phyloP scores from a whole-genome alignment of 2,113 vertebrate species.

The Mesocricetus auratus region DNA sequence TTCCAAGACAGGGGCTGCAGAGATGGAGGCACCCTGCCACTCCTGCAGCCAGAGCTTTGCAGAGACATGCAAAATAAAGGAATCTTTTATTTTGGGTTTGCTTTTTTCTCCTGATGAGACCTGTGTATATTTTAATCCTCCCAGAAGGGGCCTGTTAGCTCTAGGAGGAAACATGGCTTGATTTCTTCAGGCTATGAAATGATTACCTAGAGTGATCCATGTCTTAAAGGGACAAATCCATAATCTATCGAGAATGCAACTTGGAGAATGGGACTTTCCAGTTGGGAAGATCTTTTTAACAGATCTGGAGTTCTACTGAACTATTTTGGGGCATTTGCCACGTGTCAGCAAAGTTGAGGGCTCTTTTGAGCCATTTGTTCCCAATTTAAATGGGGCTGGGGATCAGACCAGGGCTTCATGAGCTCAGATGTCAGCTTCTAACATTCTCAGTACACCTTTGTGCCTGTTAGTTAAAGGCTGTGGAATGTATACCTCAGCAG shows the following conservation, averaged over 20 bases:
- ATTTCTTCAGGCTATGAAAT: background rate
- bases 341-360: background rate
- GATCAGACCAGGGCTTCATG: background rate
- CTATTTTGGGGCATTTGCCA: background rate
- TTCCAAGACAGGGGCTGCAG: background rate
- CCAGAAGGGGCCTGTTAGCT: background rate
- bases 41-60: background rate
- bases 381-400: no score
- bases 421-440: background rate
- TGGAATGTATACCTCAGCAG: background rate
- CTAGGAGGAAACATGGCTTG: background rate
- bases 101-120: background rate
- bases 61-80: background rate
- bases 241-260: background rate
- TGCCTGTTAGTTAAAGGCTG: background rate
- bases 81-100: background rate
- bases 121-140: background rate
- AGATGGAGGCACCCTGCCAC: background rate
- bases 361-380: background rate
- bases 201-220: background rate
- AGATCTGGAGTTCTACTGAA: background rate
- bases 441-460: background rate
- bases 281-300: background rate
- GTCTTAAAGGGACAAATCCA: background rate
- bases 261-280: background rate